Percentiles rank a stretch among this genome's conserved stretches.
Evolutionary conservation across 2,797 vertebrate species (phyloP).

Genomic region (Hydrophis major): DNA sequence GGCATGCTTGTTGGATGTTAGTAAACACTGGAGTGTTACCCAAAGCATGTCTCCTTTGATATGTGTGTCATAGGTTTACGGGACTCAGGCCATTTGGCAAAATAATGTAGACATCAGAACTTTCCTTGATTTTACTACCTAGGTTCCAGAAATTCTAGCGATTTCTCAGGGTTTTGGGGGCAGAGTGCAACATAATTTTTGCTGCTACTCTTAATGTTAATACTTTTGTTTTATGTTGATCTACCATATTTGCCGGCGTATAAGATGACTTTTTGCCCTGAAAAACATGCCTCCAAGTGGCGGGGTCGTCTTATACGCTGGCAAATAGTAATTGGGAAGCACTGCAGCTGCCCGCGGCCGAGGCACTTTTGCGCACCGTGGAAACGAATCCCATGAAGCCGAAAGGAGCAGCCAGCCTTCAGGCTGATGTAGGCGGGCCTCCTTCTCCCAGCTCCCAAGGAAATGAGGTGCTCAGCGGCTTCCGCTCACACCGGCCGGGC

Average conservation of each 20-base stretch:
- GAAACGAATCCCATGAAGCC: no score
- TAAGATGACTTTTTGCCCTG: no score
- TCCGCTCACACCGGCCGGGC: no score
- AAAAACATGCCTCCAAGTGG: no score
- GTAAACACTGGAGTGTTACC: not conserved
- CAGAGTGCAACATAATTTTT: not conserved
- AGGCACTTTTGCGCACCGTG: no score
- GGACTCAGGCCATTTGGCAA: not conserved
- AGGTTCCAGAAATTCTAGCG: not conserved
- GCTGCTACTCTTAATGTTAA: not conserved
- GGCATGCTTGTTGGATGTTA: not conserved
- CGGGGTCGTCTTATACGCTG: no score
- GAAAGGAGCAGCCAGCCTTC: no score
- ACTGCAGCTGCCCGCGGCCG: no score
- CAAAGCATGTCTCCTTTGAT: not conserved
- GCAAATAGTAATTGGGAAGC: no score
- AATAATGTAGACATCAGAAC: not conserved
- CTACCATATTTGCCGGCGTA: not conserved
- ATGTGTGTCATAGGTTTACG: not conserved
- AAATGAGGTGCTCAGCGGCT: no score
- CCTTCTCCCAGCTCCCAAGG: no score
- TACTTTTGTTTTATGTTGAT: not conserved
- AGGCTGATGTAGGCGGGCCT: no score
- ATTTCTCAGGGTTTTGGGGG: not conserved
- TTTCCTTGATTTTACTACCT: not conserved